These are phyloP conservation scores for Coregonus suidteri DNA, from an alignment of 2,797 vertebrate genomes.

Conservation along the genomic window DNA sequence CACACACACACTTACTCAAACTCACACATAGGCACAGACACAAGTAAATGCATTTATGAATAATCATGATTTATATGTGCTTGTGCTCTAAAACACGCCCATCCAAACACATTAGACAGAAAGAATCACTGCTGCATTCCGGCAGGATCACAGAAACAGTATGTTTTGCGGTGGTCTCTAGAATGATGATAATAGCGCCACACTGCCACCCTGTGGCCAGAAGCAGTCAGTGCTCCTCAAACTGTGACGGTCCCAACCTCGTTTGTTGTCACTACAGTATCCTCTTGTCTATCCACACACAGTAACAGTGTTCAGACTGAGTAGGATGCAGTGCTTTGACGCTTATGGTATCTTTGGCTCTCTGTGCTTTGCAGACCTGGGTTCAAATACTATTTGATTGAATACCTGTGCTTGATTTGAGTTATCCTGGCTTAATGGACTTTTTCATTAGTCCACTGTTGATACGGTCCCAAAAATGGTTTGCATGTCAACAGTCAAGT, in stretches of 20 bases:
- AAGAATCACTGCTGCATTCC: not conserved
- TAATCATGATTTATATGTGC: not conserved
- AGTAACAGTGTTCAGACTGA: not conserved
- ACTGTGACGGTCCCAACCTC: not conserved
- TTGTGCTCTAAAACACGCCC: not conserved
- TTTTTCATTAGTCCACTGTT: too few species aligned
- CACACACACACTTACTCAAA: too few species aligned
- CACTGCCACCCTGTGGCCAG: conserved; percentile 18
- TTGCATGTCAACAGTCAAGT: too few species aligned
- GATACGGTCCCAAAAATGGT: too few species aligned
- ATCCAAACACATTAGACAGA: not conserved
- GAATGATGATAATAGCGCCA: not conserved
- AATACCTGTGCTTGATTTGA: too few species aligned
- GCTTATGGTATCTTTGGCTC: not conserved
- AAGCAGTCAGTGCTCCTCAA: not conserved
- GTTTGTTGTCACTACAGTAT: not conserved
- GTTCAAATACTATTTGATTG: not conserved
- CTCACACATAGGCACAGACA: too few species aligned
- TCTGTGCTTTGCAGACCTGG: not conserved
- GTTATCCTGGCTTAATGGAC: too few species aligned
- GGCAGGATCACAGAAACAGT: not conserved
- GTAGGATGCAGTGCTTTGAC: not conserved
- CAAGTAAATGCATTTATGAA: not conserved
- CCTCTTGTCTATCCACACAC: too few species aligned
- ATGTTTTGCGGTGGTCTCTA: too few species aligned